Base-by-base conservation (phyloP, 2,797 vertebrate genomes). In the Perodicticus potto region DNA sequence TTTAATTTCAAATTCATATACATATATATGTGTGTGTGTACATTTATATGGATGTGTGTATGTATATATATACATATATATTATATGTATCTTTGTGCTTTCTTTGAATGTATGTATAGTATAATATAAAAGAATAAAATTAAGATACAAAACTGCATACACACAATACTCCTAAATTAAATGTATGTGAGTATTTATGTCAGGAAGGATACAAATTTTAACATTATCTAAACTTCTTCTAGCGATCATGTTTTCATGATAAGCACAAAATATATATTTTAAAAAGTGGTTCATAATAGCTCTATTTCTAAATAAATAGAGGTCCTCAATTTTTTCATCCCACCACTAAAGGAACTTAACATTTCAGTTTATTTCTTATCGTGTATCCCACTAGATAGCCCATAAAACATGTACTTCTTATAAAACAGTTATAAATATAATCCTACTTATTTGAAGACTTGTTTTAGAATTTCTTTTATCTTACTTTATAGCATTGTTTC, bases 191-290 rank as follows among this genome's bases (percentile, higher is more conserved):
- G 9, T 69, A 80, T 69, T 61, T 67, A 45, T 95, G 49, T 74
- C 70, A 43, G 63, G 19, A 95, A 90, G 69, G n/a, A 78, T 86
- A 53, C 76, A 82, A 95, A 72, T 72, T 77, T 95, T 70, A 89
- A 84, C 85, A 86, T 61, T 63, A 80, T 59, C n/a, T 69, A 81
- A 53, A 63, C 61, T 7, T 89, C 86, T 93, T 59, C 43, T 25
- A 93, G 53, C 73, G 27, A 37, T 72, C 45, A 53, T 67, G 22
- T 70, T 87, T 95, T 73, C 53, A 91, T 34, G 32, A 59, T 82
- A 43, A 72, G 45, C 86, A 40, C 55, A 94, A 89, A 85, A 34
- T 53, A 65, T 76, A 77, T 83, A 27, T 84, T 84, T 87, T 81
- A 81, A 76, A 93, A 59, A n/a, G 22, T 57, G 23, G 53, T 96